phyloP scores from a whole-genome alignment of 1,140 invertebrate genomes.

The Cydia fagiglandana region DNA sequence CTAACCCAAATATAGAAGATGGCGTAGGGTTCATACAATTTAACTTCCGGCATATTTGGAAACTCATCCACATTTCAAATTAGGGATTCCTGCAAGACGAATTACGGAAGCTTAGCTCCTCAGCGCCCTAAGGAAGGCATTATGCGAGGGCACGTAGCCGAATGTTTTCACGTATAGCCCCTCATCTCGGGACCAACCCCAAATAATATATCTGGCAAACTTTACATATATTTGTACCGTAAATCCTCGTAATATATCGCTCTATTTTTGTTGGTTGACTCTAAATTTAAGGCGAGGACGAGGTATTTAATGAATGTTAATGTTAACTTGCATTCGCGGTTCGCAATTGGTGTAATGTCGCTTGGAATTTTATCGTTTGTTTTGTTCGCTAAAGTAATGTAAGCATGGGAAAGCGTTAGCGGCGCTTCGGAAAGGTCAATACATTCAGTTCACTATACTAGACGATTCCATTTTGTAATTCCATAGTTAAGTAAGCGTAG shows the following conservation, averaged over 20 bases:
- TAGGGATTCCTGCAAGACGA: slow-evolving; percentile 77
- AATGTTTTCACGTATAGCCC: slow-evolving; percentile 75
- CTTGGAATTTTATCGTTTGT: slow-evolving; percentile 50
- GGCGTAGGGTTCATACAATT: slow-evolving; percentile 34
- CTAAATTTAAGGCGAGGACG: slow-evolving; percentile 66
- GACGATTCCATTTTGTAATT: slow-evolving; percentile 1
- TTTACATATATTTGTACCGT: slow-evolving; percentile 80
- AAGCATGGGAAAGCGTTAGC: slow-evolving; percentile 28
- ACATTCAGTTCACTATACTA: background rate
- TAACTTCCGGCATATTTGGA: slow-evolving; percentile 52
- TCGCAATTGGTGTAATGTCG: slow-evolving; percentile 63
- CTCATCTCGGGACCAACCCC: slow-evolving; percentile 71
- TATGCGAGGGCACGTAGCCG: slow-evolving; percentile 75
- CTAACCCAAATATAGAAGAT: slow-evolving; percentile 21
- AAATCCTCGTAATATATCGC: slow-evolving; percentile 78
- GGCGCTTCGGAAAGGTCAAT: background rate
- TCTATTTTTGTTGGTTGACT: slow-evolving; percentile 75
- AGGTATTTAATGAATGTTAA: slow-evolving; percentile 76
- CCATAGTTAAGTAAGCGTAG: background rate
- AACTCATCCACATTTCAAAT: slow-evolving; percentile 77
- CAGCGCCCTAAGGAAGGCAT: slow-evolving; percentile 70
- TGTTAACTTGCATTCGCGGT: slow-evolving; percentile 63
- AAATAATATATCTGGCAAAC: slow-evolving; percentile 78
- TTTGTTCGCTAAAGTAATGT: slow-evolving; percentile 34
- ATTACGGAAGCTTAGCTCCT: slow-evolving; percentile 73